Base-by-base conservation (phyloP, 2,888 invertebrate genomes). In the Baronia brevicornis region DNA sequence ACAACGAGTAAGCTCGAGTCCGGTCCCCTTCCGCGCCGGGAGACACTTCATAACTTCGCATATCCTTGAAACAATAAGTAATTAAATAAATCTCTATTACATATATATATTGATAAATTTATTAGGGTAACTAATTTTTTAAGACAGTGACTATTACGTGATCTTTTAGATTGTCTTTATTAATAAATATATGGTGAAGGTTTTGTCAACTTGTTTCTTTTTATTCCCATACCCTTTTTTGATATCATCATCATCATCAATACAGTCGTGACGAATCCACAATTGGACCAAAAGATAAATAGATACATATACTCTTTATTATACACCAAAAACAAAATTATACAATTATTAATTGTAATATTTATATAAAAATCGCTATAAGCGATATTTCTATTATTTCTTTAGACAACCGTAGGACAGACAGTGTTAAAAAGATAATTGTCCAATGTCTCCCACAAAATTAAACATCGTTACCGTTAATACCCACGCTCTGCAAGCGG, bases 151-250 rank as follows among this genome's bases (percentile, higher is more conserved):
- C 79, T 79, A 78, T 75, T 82, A 82, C 72, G 82, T 84, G 84
- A 84, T 82, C 84, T 84, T 84, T 84, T 84, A 84, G 84, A 84
- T 80, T 84, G 84, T 84, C 82, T 84, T 84, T 84, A 84, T 84
- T 82, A 82, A 82, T 84, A 82, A 84, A 84, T 82, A 82, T 79
- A 82, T 82, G 84, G 82, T 82, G 80, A 82, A 84, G 78, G 79
- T 84, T 82, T 84, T 75, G 77, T 77, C 73, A 66, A 71, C 54
- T 77, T 56, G 68, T 72, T 77, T 74, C n/a, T 77, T 69, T 67
- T 79, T 71, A 71, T 67, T 43, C 33, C 20, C 20, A 26, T 26
- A 43, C 37, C 31, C 28, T 33, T 28, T 23, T 27, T 13, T 5
- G n/a, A 5, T n/a, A n/a, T n/a, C 26, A 5, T 11, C 20, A 17